Base-by-base conservation (phyloP, 2,113 vertebrate genomes). In the Aix galericulata region DNA sequence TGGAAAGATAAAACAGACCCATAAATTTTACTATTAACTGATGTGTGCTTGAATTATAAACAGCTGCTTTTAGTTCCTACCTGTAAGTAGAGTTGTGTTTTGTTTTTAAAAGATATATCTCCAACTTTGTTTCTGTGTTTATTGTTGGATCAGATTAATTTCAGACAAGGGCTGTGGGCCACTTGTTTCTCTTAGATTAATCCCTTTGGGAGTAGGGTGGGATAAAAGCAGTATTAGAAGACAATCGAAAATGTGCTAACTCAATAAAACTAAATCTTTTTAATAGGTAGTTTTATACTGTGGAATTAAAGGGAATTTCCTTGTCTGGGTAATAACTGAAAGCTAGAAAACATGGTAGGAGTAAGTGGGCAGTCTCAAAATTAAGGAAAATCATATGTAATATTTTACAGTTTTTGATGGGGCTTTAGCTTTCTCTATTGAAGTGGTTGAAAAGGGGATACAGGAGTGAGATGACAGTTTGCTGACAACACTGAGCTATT, bases 41-140 rank as follows among this genome's bases (percentile, higher is more conserved):
- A 15, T 55, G 36, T 9, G 31, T 78, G 3, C 40, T 85, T 11
- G 2, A 17, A 10, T 89, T 84, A 71, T 27, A 74, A 81, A 53
- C 4, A 50, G 27, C 13, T 86, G 16, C 23, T 40, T 83, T 26
- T 7, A 64, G 8, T 6, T 27, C 21, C 76, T 67, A 59, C 3
- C 8, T 68, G 0, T 38, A 60, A 38, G 17, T 27, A 60, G 32
- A 11, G 7, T 18, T 38, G 26, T 2, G 3, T n/a, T 42, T 25
- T 50, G 5, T 56, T 42, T 25, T 60, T 27, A 55, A 72, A 75
- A 21, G 22, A 32, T 42, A 56, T 29, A 76, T 36, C 46, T 52
- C n/a, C 25, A 40, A 3, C 17, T 85, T 87, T 2, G 0, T 87
- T 58, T 3, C 21, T 72, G 1, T 21, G 4, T 72, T 91, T 88